Evolutionary conservation across 2,113 vertebrate species (phyloP), one percentile per base, ranked within the genome.

Genomic region (Eonycteris spelaea): DNA sequence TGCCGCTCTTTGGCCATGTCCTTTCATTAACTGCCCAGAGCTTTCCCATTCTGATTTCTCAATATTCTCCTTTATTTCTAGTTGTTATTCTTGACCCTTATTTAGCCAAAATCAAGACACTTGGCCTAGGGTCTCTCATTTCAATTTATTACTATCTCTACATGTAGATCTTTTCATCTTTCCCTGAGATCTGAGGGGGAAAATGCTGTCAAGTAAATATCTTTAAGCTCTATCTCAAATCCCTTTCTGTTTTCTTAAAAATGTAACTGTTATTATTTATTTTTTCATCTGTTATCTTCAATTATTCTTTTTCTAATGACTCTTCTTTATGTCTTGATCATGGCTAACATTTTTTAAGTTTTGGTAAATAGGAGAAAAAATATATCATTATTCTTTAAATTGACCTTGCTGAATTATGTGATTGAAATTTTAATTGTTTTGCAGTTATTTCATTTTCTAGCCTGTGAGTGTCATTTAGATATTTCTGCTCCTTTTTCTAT

Each of bases 181-280:
- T 74, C 7, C 24, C 26, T 80, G 5, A 74, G 40, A 4, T 94
- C n/a, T 94, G 48, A 80, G 35, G 40, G 45, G 78, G 90, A 82
- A 22, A 65, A 6, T 11, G 57, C 35, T 80, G 43, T 24, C 61
- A 65, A 75, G 14, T 33, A 30, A 59, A 1, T 13, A 53, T 51
- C 14, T 82, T 38, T 88, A 83, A 38, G 5, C 5, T 77, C 24
- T 53, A 35, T 15, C 30, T 77, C 13, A 84, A 30, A 38, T 9
- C 24, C 1, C 3, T 26, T 93, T 93, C n/a, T 95, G 12, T 85
- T 57, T 95, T 88, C 40, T 71, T 95, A 51, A 95, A 35, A 86
- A 43, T 0, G 1, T 61, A 35, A 48, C 75, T 43, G 8, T n/a
- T 5, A 40, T 68, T 45, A 30, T 55, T 86, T 80, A 53, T 6